These are phyloP conservation scores for Mylabris phalerata DNA, from an alignment of 1,140 invertebrate genomes.

Conservation along the genomic window DNA sequence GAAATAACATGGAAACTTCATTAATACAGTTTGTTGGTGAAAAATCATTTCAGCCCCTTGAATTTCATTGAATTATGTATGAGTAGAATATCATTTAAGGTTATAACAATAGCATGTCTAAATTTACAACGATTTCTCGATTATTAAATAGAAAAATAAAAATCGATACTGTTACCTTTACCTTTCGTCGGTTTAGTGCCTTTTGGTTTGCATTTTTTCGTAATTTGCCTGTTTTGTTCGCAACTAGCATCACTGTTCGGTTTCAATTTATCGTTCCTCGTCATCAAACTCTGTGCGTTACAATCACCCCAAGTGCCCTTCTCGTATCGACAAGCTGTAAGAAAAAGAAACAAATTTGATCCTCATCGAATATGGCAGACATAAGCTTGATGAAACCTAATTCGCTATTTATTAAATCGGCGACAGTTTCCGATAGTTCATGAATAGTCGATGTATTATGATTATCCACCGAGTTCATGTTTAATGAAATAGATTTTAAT, in stretches of 20 bases:
- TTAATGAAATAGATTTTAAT: too few species aligned
- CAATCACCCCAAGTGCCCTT: slow-evolving; percentile 69
- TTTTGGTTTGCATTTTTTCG: slow-evolving; percentile 69
- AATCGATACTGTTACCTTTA: slow-evolving; percentile 40
- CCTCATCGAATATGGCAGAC: too few species aligned
- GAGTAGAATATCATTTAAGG: neutral
- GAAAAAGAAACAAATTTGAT: neutral
- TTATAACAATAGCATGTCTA: neutral
- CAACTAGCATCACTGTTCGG: slow-evolving; percentile 66
- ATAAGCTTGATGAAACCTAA: too few species aligned
- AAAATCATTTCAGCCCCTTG: neutral
- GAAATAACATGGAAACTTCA: neutral
- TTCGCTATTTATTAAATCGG: too few species aligned
- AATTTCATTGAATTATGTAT: slow-evolving; percentile 9
- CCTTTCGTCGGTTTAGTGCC: slow-evolving; percentile 55
- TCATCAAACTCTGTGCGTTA: slow-evolving; percentile 59
- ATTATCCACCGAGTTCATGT: too few species aligned
- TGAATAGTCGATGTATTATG: too few species aligned
- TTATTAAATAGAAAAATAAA: slow-evolving; percentile 21
- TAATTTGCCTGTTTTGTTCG: slow-evolving; percentile 61
- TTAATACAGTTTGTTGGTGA: neutral
- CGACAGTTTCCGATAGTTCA: too few species aligned
- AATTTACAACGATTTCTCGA: neutral
- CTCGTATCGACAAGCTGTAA: slow-evolving; percentile 67
- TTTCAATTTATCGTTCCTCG: slow-evolving; percentile 63